Evolutionary conservation across 1,140 invertebrate genomes (phyloP).

Genomic region (Drosophila nasuta): DNA sequence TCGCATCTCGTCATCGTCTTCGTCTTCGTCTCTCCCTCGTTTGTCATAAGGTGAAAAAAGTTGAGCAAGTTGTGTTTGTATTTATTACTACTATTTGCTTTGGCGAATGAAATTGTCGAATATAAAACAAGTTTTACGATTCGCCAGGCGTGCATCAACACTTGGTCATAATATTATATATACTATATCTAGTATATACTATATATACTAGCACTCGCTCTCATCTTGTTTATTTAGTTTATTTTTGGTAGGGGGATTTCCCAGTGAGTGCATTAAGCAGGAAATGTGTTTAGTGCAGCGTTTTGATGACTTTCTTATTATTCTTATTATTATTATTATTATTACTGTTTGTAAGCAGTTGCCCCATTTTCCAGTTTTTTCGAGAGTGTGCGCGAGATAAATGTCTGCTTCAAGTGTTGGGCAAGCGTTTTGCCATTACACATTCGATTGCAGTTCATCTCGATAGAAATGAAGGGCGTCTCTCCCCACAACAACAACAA

Average conservation of each 20-base stretch:
- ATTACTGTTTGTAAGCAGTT: conserved; percentile 10
- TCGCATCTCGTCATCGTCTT: too few relatives aligned
- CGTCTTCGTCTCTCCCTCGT: too few relatives aligned
- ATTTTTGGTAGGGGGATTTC: neutral
- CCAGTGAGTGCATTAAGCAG: neutral
- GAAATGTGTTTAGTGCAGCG: neutral
- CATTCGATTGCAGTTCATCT: conserved; percentile 6
- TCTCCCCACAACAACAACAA: neutral
- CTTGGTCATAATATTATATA: neutral
- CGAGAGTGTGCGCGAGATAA: neutral
- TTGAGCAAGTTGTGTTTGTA: neutral
- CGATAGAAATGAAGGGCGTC: neutral
- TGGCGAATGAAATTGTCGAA: neutral
- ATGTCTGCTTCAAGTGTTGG: neutral
- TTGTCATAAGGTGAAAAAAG: neutral
- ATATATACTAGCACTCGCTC: too few relatives aligned
- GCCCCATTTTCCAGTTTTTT: neutral
- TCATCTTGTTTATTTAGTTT: too few relatives aligned
- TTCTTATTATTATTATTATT: conserved; percentile 16
- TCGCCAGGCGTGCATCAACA: neutral
- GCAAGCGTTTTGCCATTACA: neutral
- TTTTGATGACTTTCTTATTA: conserved; percentile 13
- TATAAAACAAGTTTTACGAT: neutral
- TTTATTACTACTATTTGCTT: neutral
- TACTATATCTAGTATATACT: too few relatives aligned